These are phyloP conservation scores for Poecilus cupreus DNA, from an alignment of 2,888 invertebrate species.

Conservation along the genomic window DNA sequence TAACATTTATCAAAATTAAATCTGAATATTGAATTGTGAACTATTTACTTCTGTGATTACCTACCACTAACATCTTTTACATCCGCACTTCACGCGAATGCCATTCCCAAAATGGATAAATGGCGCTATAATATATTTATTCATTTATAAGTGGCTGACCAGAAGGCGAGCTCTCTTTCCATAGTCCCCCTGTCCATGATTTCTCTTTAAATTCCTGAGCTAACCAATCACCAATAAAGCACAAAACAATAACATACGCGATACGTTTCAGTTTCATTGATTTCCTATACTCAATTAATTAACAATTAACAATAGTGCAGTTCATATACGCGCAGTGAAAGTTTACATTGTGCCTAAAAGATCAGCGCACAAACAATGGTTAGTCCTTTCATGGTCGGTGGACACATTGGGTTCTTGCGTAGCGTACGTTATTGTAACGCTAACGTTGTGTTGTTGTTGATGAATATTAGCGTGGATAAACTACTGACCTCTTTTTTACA, in stretches of 20 bases:
- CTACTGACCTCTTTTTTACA: slow-evolving; percentile 28
- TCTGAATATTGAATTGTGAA: too few relatives aligned
- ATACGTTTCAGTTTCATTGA: neutral
- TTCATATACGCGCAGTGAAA: neutral
- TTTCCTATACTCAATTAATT: neutral
- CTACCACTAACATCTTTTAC: too few relatives aligned
- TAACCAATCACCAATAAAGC: neutral
- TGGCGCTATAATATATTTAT: too few relatives aligned
- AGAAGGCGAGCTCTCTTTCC: too few relatives aligned
- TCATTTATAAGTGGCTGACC: too few relatives aligned
- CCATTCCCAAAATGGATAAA: too few relatives aligned
- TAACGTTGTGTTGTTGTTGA: neutral
- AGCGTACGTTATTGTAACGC: neutral
- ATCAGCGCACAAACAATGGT: neutral
- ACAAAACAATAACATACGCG: neutral
- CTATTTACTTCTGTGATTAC: too few relatives aligned
- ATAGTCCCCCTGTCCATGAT: too few relatives aligned
- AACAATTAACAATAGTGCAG: slow-evolving; percentile 15
- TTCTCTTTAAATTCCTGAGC: neutral
- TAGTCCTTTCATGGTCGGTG: slow-evolving; percentile 30
- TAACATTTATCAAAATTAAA: too few relatives aligned
- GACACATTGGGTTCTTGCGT: too few relatives aligned
- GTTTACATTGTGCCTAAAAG: slow-evolving; percentile 27
- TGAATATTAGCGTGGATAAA: neutral
- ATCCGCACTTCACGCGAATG: too few relatives aligned